phyloP scores from a whole-genome alignment of 2,888 invertebrate species.

The Ctena decussata region DNA sequence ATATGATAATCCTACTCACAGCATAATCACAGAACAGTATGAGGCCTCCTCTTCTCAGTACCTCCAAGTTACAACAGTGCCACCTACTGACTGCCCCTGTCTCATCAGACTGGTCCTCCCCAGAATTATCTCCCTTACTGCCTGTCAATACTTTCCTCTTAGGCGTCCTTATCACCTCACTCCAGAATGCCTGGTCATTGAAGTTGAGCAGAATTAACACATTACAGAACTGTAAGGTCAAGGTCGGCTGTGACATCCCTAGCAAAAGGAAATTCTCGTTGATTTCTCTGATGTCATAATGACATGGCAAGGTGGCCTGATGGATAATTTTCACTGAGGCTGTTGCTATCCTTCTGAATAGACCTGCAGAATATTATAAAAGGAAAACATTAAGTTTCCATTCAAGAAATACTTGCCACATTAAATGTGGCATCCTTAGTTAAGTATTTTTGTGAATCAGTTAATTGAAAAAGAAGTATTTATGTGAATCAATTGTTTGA shows the following conservation, averaged over 20 bases:
- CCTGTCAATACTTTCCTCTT: constrained; percentile 82
- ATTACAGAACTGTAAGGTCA: constrained; percentile 93
- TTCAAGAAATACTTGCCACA: too few species aligned
- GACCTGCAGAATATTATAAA: constrained; percentile 80
- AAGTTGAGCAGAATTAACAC: constrained; percentile 92
- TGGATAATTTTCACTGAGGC: constrained; percentile 88
- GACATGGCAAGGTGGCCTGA: constrained; percentile 74
- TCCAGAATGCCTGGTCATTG: constrained; percentile 92
- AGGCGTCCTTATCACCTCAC: constrained; percentile 88
- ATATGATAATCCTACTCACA: constrained; percentile 89
- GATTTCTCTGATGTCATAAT: constrained; percentile 85
- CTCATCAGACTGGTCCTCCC: background rate
- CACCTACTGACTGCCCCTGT: background rate
- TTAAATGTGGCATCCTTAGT: too few species aligned
- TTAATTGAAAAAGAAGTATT: too few species aligned
- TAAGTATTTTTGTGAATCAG: too few species aligned
- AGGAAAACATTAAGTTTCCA: too few species aligned
- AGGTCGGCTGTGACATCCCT: constrained; percentile 89
- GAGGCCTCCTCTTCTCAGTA: constrained; percentile 90
- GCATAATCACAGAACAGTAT: constrained; percentile 94
- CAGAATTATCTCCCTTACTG: constrained; percentile 70
- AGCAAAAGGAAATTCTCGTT: constrained; percentile 82
- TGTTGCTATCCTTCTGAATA: constrained; percentile 88
- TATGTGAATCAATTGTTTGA: too few species aligned
- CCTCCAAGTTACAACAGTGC: constrained; percentile 89